A percentile compares a stretch with the other conserved stretches of the same genome.
Evolutionary conservation across 2,113 vertebrate genomes (phyloP).

Genomic region (Siniperca knerii): DNA sequence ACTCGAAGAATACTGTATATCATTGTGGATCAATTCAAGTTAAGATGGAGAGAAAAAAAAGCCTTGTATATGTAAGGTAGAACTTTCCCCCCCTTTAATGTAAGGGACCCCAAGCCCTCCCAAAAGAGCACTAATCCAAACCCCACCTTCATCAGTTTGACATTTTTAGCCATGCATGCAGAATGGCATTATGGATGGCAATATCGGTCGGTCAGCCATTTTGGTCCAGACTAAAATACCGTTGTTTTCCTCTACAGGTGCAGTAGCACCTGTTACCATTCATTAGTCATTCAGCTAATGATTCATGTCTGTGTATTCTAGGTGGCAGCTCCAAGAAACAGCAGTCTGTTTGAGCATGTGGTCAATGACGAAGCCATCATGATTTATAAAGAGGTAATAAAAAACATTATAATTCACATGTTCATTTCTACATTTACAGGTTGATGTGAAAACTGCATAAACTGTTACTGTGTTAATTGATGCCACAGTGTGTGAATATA

Average conservation of each 20-base stretch:
- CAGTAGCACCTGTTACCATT: no score
- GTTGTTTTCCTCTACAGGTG: background rate
- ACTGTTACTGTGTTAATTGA: background rate
- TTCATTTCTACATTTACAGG: background rate
- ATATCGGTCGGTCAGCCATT: no score
- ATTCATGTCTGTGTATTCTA: constrained; percentile 28
- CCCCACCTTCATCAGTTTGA: no score
- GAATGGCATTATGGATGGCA: no score
- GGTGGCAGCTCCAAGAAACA: constrained; percentile 57
- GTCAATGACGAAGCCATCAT: background rate
- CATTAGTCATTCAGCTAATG: background rate
- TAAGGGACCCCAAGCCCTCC: background rate
- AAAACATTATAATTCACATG: background rate
- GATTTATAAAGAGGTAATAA: constrained; percentile 68
- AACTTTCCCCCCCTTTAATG: background rate
- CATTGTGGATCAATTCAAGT: background rate
- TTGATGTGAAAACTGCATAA: background rate
- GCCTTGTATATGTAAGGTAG: background rate
- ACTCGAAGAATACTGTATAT: background rate
- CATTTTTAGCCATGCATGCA: no score
- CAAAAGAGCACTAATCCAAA: background rate
- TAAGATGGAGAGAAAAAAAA: background rate
- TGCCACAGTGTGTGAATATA: background rate
- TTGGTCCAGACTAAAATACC: no score
- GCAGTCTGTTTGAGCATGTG: background rate